phyloP scores from a whole-genome alignment of 2,888 invertebrate species.

The Brachylomia viminalis region DNA sequence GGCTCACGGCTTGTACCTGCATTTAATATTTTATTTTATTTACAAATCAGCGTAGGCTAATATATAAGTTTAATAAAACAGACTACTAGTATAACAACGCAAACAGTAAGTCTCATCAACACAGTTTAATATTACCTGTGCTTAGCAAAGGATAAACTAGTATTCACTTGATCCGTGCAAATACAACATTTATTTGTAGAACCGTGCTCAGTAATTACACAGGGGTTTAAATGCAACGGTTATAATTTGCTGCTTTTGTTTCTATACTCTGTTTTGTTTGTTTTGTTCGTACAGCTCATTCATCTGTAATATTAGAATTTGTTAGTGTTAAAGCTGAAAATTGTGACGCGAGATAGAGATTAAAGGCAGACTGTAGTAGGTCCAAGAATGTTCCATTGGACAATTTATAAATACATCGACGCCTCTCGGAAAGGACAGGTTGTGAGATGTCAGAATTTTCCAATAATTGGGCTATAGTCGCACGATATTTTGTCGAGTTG shows the following conservation, averaged over 20 bases:
- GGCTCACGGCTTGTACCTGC: too few species aligned
- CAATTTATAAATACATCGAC: neutral
- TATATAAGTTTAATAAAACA: neutral
- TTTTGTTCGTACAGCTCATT: conserved; percentile 41
- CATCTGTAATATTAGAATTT: conserved; percentile 21
- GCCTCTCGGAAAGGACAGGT: neutral
- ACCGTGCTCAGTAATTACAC: conserved; percentile 39
- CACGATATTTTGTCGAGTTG: conserved; percentile 13
- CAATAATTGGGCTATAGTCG: conserved; percentile 27
- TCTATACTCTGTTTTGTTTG: neutral
- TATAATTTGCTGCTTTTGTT: conserved; percentile 20
- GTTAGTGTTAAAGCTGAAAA: neutral
- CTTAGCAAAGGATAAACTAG: conserved; percentile 47
- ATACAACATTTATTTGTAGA: conserved; percentile 42
- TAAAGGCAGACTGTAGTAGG: neutral
- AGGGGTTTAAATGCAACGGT: conserved; percentile 37
- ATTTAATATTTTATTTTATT: too few species aligned
- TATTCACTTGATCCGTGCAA: conserved; percentile 38
- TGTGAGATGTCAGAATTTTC: conserved; percentile 9
- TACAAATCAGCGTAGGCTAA: neutral
- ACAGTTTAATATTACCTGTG: conserved; percentile 48
- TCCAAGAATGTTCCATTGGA: neutral
- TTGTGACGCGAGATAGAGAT: neutral
- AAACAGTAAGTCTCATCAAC: conserved; percentile 22
- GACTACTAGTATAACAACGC: neutral